A percentile compares a stretch with the other conserved stretches of the same genome.
Evolutionary conservation across 2,113 vertebrate genomes (phyloP).

Genomic region (Sclerurus mexicanus): DNA sequence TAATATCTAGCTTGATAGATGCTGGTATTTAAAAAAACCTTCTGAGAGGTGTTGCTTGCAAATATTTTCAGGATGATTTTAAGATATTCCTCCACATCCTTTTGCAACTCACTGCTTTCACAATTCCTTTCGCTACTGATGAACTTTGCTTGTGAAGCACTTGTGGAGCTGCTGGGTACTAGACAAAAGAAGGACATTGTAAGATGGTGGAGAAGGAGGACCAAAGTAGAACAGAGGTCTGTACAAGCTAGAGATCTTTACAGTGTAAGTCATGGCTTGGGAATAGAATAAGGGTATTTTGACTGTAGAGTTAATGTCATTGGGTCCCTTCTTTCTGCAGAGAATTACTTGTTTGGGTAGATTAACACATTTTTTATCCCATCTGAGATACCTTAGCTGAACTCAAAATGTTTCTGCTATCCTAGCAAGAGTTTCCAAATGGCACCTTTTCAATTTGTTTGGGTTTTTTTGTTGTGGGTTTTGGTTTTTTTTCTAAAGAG

Average conservation of each 20-base stretch:
- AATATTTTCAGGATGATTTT: not conserved
- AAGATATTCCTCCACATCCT: not conserved
- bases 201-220: not conserved
- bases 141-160: not conserved
- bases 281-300: not conserved
- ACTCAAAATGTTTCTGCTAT: not conserved
- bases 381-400: not conserved
- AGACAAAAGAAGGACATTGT: not conserved
- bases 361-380: not conserved
- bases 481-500: not conserved
- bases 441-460: not conserved
- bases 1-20: not conserved
- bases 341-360: not conserved
- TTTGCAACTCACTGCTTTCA: not conserved
- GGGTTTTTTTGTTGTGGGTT: too few species aligned
- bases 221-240: not conserved
- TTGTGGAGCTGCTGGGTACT: too few species aligned
- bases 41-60: not conserved
- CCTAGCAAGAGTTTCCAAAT: not conserved
- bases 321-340: not conserved
- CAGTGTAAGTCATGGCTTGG: not conserved
- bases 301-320: not conserved
- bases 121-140: not conserved
- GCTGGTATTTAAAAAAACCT: not conserved
- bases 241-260: not conserved